phyloP scores from a whole-genome alignment of 2,797 vertebrate species.

The Pelobates cultripes region DNA sequence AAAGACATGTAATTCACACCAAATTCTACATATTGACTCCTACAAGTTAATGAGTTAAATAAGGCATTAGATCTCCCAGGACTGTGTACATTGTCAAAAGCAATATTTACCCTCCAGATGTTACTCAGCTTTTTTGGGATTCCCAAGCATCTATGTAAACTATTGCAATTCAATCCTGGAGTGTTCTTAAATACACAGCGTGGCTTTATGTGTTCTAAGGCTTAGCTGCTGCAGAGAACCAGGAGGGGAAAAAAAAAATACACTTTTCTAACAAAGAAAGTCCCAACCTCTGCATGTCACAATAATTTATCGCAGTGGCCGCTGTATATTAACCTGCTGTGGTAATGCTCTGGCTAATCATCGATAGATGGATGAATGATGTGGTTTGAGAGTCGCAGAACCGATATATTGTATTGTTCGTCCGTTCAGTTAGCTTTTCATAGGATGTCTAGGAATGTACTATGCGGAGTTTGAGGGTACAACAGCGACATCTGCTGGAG shows the following conservation, averaged over 20 bases:
- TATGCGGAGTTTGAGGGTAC: neutral
- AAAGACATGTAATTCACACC: neutral
- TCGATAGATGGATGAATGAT: constrained; percentile 12
- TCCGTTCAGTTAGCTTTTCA: neutral
- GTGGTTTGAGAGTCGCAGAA: constrained; percentile 20
- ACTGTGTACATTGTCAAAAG: constrained; percentile 31
- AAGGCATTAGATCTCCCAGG: constrained; percentile 2
- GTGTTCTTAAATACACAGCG: constrained; percentile 7
- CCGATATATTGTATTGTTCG: constrained; percentile 49
- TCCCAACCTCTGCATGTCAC: constrained; percentile 2
- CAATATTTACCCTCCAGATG: constrained; percentile 48
- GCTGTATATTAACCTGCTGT: constrained; percentile 30
- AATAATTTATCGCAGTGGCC: neutral
- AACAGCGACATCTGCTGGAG: constrained; percentile 27
- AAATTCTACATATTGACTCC: constrained; percentile 2
- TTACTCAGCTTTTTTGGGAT: constrained; percentile 41
- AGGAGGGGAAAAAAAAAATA: constrained; percentile 9
- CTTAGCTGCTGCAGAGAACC: constrained; percentile 10
- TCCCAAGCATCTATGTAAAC: constrained; percentile 32
- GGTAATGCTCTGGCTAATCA: constrained; percentile 18
- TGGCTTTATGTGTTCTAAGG: constrained; percentile 34
- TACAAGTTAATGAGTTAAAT: constrained; percentile 47
- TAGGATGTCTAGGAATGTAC: constrained; percentile 54
- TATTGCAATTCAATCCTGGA: constrained; percentile 13
- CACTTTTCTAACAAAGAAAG: constrained; percentile 35